Evolutionary conservation across 1,140 invertebrate genomes (phyloP).

Genomic region (Anastatus disparis): DNA sequence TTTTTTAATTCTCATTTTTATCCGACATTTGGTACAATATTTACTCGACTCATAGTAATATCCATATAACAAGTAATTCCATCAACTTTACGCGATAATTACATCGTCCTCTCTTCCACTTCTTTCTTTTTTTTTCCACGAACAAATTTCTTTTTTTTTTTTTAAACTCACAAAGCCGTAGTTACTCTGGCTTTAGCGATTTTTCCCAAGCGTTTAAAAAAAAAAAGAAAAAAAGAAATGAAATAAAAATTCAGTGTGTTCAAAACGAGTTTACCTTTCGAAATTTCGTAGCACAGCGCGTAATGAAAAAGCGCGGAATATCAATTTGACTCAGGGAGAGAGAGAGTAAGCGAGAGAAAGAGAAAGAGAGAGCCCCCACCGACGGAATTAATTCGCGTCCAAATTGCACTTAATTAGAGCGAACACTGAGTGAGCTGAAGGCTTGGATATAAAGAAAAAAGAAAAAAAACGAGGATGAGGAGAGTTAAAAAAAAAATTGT

Average conservation of each 20-base stretch:
- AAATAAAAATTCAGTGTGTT: neutral
- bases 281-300: slow-evolving; percentile 5
- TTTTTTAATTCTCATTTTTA: neutral
- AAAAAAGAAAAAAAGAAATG: no score
- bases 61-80: slow-evolving; percentile 6
- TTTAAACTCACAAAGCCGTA: no score
- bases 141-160: neutral
- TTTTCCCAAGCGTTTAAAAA: slow-evolving; percentile 17
- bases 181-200: slow-evolving; percentile 11
- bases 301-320: slow-evolving; percentile 42
- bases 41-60: neutral
- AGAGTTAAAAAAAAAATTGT: slow-evolving; percentile 11
- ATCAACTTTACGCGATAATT: slow-evolving; percentile 19
- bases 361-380: no score
- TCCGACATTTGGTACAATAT: neutral
- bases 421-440: slow-evolving; percentile 2
- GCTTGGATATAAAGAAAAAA: neutral
- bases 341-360: no score
- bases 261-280: slow-evolving; percentile 35
- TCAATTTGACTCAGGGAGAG: slow-evolving; percentile 41
- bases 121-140: neutral
- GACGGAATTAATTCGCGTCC: slow-evolving; percentile 36
- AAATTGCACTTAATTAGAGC: slow-evolving; percentile 44
- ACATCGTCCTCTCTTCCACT: neutral
- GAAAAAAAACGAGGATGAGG: neutral